These are phyloP conservation scores for Myrmophylax atrothorax DNA, from an alignment of 2,113 vertebrate genomes.

Conservation along the genomic window DNA sequence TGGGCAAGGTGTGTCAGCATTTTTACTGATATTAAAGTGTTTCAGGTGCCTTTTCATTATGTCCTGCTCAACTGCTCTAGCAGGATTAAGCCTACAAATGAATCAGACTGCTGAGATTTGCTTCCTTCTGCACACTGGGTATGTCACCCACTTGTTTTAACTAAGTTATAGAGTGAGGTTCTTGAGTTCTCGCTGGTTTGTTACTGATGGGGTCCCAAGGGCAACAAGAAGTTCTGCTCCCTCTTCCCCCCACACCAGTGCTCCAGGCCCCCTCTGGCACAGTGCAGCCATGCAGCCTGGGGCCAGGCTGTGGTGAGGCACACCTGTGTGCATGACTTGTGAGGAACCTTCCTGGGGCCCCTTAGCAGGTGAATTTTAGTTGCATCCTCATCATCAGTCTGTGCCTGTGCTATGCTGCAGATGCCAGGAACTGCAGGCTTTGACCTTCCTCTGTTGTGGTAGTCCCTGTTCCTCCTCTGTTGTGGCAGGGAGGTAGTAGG, in stretches of 20 bases:
- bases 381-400: fast-evolving
- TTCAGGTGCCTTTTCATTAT: not conserved
- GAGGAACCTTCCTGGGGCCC: not conserved
- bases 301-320: not conserved
- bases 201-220: fast-evolving
- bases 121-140: not conserved
- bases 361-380: not conserved
- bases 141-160: not conserved
- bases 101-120: not conserved
- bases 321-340: not conserved
- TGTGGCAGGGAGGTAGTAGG: not conserved
- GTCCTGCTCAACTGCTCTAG: not conserved
- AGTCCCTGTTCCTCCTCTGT: not conserved
- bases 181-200: not conserved
- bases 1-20: not conserved
- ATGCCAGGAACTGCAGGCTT: not conserved
- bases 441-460: fast-evolving
- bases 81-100: not conserved
- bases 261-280: not conserved
- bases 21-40: not conserved
- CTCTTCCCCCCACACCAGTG: not conserved
- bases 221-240: not conserved
- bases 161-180: not conserved
- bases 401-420: not conserved
- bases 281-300: not conserved